phyloP scores from a whole-genome alignment of 2,113 vertebrate species.

The Brachypodius melanocephalos region DNA sequence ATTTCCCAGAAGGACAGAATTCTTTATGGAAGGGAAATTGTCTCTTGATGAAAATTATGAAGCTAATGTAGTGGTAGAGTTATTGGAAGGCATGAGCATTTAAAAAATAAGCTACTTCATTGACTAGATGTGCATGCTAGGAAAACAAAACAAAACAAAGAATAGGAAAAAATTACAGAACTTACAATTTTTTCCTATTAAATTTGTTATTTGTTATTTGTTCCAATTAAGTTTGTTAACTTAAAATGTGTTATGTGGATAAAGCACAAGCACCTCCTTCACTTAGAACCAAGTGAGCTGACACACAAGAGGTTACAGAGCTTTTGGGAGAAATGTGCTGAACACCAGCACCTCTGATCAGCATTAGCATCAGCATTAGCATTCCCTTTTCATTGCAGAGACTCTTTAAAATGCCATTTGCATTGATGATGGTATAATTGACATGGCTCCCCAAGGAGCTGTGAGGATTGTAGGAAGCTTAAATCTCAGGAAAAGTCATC shows the following conservation, averaged over 20 bases:
- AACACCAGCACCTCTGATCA: not conserved
- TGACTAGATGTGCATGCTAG: not conserved
- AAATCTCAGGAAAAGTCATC: conserved; percentile 61
- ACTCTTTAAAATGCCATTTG: conserved; percentile 75
- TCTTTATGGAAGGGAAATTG: not conserved
- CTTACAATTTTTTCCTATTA: not conserved
- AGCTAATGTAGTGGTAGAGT: not conserved
- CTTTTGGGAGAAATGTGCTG: conserved; percentile 8
- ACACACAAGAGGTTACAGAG: conserved; percentile 13
- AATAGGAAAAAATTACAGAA: not conserved
- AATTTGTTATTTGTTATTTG: too few species aligned
- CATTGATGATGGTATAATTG: conserved; percentile 71
- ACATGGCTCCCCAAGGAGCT: conserved; percentile 67
- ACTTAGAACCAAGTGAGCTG: conserved; percentile 37
- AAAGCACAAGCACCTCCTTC: not conserved
- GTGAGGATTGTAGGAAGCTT: conserved; percentile 51
- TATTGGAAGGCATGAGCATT: not conserved
- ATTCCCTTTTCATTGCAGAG: conserved; percentile 48
- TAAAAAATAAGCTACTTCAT: not conserved
- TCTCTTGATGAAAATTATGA: not conserved
- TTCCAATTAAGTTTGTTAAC: not conserved
- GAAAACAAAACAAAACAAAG: not conserved
- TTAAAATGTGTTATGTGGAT: not conserved
- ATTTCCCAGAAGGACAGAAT: not conserved
- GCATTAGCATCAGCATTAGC: conserved; percentile 61